Evolutionary conservation across 64 coral and sea anemone genomes (phyloP).

Genomic region (Pocillopora verrucosa): DNA sequence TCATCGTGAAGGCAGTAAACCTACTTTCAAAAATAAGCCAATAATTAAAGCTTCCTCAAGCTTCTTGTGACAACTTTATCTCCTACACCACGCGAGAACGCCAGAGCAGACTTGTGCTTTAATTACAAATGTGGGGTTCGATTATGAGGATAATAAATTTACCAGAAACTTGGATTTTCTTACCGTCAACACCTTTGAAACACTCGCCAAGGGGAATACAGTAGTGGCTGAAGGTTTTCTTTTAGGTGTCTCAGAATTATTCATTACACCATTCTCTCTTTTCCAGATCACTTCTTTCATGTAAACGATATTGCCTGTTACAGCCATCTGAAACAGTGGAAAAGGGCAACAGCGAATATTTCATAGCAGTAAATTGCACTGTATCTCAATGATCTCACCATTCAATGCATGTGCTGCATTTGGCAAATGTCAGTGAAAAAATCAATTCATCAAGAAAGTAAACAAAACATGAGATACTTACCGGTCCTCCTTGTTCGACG

Average conservation of each 20-base stretch:
- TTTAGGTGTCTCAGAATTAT: constrained; percentile 44
- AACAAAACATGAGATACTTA: background rate
- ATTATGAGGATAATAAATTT: too few relatives aligned
- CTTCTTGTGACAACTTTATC: too few relatives aligned
- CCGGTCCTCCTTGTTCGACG: background rate
- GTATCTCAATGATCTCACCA: background rate
- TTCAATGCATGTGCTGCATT: background rate
- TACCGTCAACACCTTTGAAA: constrained; percentile 89
- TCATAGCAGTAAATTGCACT: background rate
- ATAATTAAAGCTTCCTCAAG: too few relatives aligned
- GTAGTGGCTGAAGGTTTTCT: constrained; percentile 37
- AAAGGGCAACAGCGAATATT: background rate
- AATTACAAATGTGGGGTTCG: too few relatives aligned
- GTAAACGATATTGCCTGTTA: constrained; percentile 70
- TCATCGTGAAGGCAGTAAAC: too few relatives aligned
- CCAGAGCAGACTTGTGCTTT: too few relatives aligned
- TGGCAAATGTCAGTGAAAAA: too few relatives aligned
- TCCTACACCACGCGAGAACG: too few relatives aligned
- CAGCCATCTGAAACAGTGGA: constrained; percentile 59
- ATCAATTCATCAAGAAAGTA: too few relatives aligned
- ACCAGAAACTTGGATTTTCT: background rate
- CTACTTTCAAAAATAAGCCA: too few relatives aligned
- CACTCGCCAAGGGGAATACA: constrained; percentile 74
- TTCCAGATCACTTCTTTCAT: constrained; percentile 67
- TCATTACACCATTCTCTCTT: constrained; percentile 57